Percentiles rank a stretch among this genome's conserved stretches.
These are phyloP conservation scores for Microtus ochrogaster DNA, from an alignment of 2,113 vertebrate species.

Conservation along the genomic window DNA sequence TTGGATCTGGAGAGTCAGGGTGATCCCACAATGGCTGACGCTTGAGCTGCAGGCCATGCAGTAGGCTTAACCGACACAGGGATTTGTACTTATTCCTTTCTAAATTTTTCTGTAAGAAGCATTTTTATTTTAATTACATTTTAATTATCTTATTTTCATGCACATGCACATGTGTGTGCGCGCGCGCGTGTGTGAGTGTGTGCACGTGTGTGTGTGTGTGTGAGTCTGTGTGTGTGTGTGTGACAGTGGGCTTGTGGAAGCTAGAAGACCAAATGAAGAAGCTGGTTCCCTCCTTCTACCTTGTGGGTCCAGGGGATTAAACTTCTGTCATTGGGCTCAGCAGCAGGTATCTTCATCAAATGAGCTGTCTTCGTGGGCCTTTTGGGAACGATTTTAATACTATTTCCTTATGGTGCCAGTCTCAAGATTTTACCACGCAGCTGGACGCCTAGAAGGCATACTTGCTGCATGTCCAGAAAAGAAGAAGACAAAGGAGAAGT, in stretches of 20 bases:
- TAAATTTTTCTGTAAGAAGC: neutral
- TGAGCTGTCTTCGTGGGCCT: neutral
- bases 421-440: neutral
- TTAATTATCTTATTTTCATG: neutral
- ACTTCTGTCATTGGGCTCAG: neutral
- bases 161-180: accelerated
- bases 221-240: neutral
- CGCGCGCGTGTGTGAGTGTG: neutral
- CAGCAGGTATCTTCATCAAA: neutral
- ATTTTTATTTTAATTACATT: neutral
- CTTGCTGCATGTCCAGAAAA: neutral
- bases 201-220: neutral
- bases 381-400: neutral
- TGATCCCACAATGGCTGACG: neutral
- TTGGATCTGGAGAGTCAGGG: neutral
- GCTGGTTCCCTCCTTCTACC: neutral
- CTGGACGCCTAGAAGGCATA: neutral
- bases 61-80: neutral
- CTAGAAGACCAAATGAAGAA: neutral
- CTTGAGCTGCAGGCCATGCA: neutral
- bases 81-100: neutral
- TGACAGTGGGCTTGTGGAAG: neutral
- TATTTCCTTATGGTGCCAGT: neutral
- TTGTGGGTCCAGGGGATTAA: neutral
- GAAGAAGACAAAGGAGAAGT: neutral